Evolutionary conservation across 2,888 invertebrate species (phyloP).

Genomic region (Hypsopygia costalis): DNA sequence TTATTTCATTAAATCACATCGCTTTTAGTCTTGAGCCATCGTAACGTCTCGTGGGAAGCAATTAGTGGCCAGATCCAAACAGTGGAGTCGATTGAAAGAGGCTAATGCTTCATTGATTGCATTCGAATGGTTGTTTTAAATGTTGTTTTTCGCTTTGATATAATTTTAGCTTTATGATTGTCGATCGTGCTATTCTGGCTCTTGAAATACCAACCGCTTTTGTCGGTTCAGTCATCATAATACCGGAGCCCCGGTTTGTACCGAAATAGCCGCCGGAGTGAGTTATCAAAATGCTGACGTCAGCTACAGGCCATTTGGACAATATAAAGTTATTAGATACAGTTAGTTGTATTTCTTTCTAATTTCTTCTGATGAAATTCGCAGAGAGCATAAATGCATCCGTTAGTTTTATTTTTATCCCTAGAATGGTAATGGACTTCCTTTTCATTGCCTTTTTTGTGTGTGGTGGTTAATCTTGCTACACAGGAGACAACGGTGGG

Average conservation of each 20-base stretch:
- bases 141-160: slow-evolving; percentile 10
- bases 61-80: slow-evolving; percentile 1
- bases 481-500: too few relatives aligned
- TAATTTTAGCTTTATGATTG: slow-evolving; percentile 33
- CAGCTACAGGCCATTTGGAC: slow-evolving; percentile 58
- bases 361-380: too few relatives aligned
- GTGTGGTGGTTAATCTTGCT: too few relatives aligned
- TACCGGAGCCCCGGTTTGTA: slow-evolving; percentile 44
- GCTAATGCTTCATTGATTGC: slow-evolving; percentile 5
- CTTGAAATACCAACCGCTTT: slow-evolving; percentile 56
- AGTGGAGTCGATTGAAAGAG: not conserved
- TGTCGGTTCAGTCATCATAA: slow-evolving; percentile 57
- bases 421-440: too few relatives aligned
- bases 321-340: slow-evolving; percentile 31
- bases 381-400: too few relatives aligned
- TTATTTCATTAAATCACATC: not conserved
- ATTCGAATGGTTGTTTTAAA: not conserved
- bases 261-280: slow-evolving; percentile 52
- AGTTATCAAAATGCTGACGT: slow-evolving; percentile 62
- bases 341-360: too few relatives aligned
- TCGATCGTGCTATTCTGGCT: slow-evolving; percentile 38
- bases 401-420: too few relatives aligned
- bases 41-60: slow-evolving; percentile 9
- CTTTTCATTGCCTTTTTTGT: too few relatives aligned
- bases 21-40: not conserved